phyloP scores from a whole-genome alignment of 1,140 invertebrate species.

The Muscidifurax raptorellus region DNA sequence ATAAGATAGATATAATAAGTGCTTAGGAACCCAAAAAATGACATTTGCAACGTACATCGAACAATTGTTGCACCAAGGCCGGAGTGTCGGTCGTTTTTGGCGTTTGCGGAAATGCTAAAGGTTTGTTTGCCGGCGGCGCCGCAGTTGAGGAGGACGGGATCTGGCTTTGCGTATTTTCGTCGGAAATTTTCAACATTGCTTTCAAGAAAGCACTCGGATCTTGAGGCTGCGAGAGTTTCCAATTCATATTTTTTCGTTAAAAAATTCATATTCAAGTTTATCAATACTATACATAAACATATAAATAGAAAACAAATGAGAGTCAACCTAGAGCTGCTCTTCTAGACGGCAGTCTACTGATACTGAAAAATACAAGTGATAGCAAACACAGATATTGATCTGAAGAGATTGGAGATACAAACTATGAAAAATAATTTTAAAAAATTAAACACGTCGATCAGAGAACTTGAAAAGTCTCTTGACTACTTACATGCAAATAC shows the following conservation, averaged over 20 bases:
- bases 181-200: slow-evolving; percentile 70
- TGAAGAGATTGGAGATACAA: neutral
- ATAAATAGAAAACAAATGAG: neutral
- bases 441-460: neutral
- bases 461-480: neutral
- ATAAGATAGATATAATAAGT: neutral
- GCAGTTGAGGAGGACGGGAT: slow-evolving; percentile 41
- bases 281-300: neutral
- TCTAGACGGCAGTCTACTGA: no score
- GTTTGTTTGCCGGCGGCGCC: slow-evolving; percentile 51
- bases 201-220: slow-evolving; percentile 72
- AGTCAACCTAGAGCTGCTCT: neutral
- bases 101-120: slow-evolving; percentile 54
- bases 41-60: slow-evolving; percentile 64
- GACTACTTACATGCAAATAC: neutral
- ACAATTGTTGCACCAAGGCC: slow-evolving; percentile 70
- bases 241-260: slow-evolving; percentile 48
- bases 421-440: neutral
- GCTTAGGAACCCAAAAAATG: slow-evolving; percentile 13
- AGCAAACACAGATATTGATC: no score
- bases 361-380: no score
- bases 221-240: slow-evolving; percentile 61
- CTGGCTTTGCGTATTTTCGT: slow-evolving; percentile 60
- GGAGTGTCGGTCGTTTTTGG: slow-evolving; percentile 63
- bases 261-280: slow-evolving; percentile 10